Base-by-base conservation (phyloP, 64 coral and sea anemone genomes). In the Montipora capricornis region DNA sequence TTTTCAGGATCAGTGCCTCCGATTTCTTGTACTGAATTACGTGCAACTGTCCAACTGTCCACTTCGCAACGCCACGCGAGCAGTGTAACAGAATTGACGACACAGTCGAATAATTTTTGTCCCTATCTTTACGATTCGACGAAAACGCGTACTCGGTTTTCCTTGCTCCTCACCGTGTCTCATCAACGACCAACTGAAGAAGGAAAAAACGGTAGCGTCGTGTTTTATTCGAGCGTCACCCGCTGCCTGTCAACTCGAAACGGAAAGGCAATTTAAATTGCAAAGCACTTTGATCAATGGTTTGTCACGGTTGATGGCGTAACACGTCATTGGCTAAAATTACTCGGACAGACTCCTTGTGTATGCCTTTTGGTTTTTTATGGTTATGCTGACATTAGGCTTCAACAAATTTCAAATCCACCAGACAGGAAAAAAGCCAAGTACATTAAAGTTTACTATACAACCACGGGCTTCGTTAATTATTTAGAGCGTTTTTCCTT, bases 211-310 rank as follows among this genome's bases (percentile, higher is more conserved):
- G 45, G 5, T 29, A 45, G 8, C 60, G 29, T 60, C 46, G 11
- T 44, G 24, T 37, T 1, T 62, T 20, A 44, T 5, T 64, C 53
- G 5, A 16, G 14, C 5, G 11, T 17, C 62, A 47, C 59, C 44
- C 81, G 5, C 68, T 84, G 60, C 15, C 81, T 70, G 81, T 84
- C 81, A 84, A 84, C 47, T 69, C 67, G 5, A 48, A 84, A 68
- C 26, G 8, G 60, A 24, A 68, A 20, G 68, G 13, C 44, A 84
- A 84, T 84, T 84, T 84, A 84, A 84, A 84, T 84, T 84, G 81
- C 81, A 84, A 84, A 84, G 68, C 67, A 84, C 15, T 69, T 68
- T 60, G 7, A 6, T 48, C 16, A 68, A 14, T 16, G 81, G 60
- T n/a, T 44, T 84, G 81, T 84, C 81, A 84, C 81, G 81, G 60